phyloP scores from a whole-genome alignment of 2,797 vertebrate species.

The Gymnothorax javanicus region DNA sequence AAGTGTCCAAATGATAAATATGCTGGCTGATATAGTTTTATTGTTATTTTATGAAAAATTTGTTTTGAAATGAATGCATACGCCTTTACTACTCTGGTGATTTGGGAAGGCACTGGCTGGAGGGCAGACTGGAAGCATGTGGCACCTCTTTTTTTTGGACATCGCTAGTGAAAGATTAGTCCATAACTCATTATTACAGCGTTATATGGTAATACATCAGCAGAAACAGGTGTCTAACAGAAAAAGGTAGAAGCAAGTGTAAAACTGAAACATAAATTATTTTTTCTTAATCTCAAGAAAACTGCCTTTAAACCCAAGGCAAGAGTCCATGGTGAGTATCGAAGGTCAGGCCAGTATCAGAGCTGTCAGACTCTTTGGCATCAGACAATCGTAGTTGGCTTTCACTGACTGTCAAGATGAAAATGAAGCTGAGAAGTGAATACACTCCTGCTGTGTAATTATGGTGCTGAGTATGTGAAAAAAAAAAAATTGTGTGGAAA shows the following conservation, averaged over 20 bases:
- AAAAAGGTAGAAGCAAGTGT: background rate
- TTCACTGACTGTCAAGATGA: slow-evolving; percentile 18
- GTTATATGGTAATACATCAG: background rate
- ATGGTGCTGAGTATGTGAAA: slow-evolving; percentile 22
- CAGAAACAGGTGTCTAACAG: background rate
- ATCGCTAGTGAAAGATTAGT: background rate
- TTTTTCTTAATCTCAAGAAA: slow-evolving; percentile 12
- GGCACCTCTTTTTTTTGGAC: background rate
- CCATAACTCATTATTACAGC: background rate
- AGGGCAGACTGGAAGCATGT: background rate
- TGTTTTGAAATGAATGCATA: background rate
- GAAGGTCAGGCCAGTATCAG: slow-evolving; percentile 25
- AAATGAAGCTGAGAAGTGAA: slow-evolving; percentile 20
- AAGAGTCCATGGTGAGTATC: slow-evolving; percentile 12
- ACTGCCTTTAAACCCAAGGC: slow-evolving; percentile 7
- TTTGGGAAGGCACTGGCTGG: background rate
- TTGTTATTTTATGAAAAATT: background rate
- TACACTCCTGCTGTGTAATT: slow-evolving; percentile 22
- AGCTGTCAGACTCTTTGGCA: slow-evolving; percentile 17
- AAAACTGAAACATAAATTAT: background rate
- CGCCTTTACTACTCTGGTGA: background rate
- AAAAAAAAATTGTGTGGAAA: slow-evolving; percentile 30
- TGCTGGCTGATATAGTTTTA: background rate
- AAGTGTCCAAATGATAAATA: background rate
- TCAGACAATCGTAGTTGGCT: slow-evolving; percentile 5